These are phyloP conservation scores for Lepidochrysops patricia DNA, from an alignment of 2,888 invertebrate species.

Conservation along the genomic window DNA sequence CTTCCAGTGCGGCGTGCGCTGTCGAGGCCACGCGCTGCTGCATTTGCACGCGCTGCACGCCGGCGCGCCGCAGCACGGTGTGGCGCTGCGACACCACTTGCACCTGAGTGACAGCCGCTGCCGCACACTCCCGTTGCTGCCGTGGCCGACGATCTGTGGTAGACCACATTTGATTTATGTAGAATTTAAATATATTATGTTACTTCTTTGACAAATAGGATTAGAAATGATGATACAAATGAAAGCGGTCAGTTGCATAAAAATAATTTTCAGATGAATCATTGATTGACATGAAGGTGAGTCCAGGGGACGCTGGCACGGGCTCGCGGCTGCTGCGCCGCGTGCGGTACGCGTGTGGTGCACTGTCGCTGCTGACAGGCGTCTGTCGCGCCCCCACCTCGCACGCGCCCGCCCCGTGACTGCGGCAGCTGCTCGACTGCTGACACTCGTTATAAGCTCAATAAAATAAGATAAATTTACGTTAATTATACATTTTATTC, in stretches of 20 bases:
- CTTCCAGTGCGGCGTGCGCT: slow-evolving; percentile 40
- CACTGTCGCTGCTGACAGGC: background rate
- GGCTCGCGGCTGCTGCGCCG: background rate
- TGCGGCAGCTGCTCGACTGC: too few species aligned
- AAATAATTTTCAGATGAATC: background rate
- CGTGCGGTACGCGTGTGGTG: background rate
- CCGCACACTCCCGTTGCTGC: slow-evolving; percentile 29
- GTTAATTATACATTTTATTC: too few species aligned
- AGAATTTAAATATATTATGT: background rate
- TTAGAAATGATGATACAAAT: too few species aligned
- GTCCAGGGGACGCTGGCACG: background rate
- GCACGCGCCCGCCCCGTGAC: background rate
- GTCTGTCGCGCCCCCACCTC: background rate
- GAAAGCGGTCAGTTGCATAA: background rate
- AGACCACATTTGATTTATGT: background rate
- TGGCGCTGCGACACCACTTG: slow-evolving; percentile 29
- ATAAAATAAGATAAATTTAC: too few species aligned
- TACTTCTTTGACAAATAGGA: background rate
- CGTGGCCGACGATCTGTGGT: slow-evolving; percentile 40
- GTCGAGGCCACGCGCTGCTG: slow-evolving; percentile 33
- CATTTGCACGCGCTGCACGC: slow-evolving; percentile 22
- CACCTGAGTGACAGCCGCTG: slow-evolving; percentile 26
- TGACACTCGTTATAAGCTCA: too few species aligned
- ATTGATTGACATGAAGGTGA: background rate
- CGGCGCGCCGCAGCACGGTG: slow-evolving; percentile 25